phyloP scores from a whole-genome alignment of 2,113 vertebrate species.

The Alethe diademata region DNA sequence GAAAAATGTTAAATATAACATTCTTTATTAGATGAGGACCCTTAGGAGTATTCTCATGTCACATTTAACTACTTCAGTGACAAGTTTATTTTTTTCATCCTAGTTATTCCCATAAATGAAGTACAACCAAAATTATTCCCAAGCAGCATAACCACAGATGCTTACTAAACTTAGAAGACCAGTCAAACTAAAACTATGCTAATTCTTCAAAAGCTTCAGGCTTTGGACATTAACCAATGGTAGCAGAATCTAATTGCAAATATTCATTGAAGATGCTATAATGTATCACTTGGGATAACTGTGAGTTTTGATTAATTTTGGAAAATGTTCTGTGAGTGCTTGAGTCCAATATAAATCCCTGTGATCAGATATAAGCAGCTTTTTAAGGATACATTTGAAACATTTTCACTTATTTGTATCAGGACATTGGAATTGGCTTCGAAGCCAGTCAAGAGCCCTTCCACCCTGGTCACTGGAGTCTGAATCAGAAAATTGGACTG shows the following conservation, averaged over 20 bases:
- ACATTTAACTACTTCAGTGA: background rate
- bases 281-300: background rate
- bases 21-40: background rate
- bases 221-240: background rate
- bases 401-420: background rate
- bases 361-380: fast-evolving
- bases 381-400: background rate
- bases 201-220: background rate
- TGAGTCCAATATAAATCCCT: background rate
- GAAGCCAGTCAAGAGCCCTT: background rate
- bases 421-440: background rate
- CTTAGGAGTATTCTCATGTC: background rate
- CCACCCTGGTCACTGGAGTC: background rate
- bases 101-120: background rate
- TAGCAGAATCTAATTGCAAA: background rate
- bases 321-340: background rate
- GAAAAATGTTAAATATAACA: background rate
- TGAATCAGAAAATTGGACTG: background rate
- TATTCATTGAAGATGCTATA: background rate
- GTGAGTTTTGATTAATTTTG: background rate
- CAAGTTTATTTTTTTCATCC: background rate
- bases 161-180: background rate
- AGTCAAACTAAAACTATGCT: background rate
- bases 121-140: background rate
- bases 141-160: background rate